Conservation (phyloP, 2,113 vertebrate species). For the Motacilla alba region DNA sequence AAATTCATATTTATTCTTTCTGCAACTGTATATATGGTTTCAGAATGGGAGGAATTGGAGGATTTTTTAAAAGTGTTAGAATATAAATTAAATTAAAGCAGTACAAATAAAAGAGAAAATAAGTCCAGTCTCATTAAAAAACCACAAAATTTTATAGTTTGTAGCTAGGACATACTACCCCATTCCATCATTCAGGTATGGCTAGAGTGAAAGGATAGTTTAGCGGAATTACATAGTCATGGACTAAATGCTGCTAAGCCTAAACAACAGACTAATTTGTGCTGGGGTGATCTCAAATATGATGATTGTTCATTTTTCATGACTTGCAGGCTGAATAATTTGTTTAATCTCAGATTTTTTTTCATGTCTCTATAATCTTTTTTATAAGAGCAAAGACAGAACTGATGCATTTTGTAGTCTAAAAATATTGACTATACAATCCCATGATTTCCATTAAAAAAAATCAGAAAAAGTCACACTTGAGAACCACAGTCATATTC, state of each 20-base stretch:
- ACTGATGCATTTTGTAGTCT: not conserved
- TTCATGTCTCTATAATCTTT: not conserved
- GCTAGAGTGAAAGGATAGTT: not conserved
- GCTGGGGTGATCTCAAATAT: not conserved
- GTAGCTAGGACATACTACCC: not conserved
- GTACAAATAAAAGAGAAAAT: not conserved
- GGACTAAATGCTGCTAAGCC: not conserved
- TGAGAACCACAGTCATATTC: not conserved
- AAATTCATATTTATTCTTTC: not conserved
- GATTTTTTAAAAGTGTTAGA: not conserved
- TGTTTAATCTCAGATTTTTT: not conserved
- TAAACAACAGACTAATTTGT: not conserved
- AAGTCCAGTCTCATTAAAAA: not conserved
- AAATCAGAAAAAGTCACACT: not conserved
- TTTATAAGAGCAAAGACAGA: not conserved
- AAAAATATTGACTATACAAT: not conserved
- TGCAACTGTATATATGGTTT: not conserved
- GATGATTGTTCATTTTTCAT: not conserved
- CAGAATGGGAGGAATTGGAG: not conserved
- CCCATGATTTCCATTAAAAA: not conserved
- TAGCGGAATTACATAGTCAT: not conserved
- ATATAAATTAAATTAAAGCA: not conserved
- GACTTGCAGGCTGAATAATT: not conserved
- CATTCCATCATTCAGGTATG: not conserved
- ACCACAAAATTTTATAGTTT: fast-evolving